A percentile compares a stretch with the other conserved stretches of the same genome.
These are phyloP conservation scores for Oreochromis tanganicae DNA, from an alignment of 2,113 vertebrate genomes.

Conservation along the genomic window DNA sequence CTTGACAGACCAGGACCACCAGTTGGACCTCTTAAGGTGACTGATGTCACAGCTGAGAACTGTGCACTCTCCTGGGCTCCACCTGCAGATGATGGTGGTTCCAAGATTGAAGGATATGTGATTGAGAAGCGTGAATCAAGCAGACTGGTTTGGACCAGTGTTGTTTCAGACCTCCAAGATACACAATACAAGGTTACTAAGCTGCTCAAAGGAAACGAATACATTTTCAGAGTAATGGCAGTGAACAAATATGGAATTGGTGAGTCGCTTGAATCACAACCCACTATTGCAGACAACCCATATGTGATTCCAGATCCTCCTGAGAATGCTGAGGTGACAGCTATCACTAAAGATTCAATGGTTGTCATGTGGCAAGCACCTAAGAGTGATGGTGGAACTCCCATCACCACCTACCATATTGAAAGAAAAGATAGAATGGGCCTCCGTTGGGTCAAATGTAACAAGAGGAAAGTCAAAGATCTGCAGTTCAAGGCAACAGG, in stretches of 20 bases:
- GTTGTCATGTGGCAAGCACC: constrained; percentile 92
- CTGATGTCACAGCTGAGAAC: constrained; percentile 88
- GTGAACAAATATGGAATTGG: constrained; percentile 96
- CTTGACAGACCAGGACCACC: constrained; percentile 95
- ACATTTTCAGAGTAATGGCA: constrained; percentile 97
- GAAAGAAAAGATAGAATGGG: constrained; percentile 88
- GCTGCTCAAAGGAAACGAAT: constrained; percentile 95
- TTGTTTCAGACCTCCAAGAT: constrained; percentile 80
- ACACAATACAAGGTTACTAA: constrained; percentile 89
- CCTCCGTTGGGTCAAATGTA: constrained; percentile 95
- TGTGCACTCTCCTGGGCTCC: constrained; percentile 88
- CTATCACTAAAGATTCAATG: constrained; percentile 94
- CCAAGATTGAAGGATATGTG: constrained; percentile 88
- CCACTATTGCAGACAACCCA: constrained; percentile 87
- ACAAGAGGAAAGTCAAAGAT: constrained; percentile 87
- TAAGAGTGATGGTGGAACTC: constrained; percentile 88
- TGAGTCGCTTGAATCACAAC: constrained; percentile 88
- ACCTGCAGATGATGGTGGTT: constrained; percentile 90
- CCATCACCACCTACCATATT: constrained; percentile 89
- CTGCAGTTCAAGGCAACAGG: constrained; percentile 88
- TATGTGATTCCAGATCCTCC: constrained; percentile 87
- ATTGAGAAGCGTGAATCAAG: constrained; percentile 98
- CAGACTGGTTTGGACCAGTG: constrained; percentile 92
- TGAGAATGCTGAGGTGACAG: constrained; percentile 87
- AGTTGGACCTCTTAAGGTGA: constrained; percentile 83